phyloP scores from a whole-genome alignment of 2,797 vertebrate genomes.

The Characodon lateralis region DNA sequence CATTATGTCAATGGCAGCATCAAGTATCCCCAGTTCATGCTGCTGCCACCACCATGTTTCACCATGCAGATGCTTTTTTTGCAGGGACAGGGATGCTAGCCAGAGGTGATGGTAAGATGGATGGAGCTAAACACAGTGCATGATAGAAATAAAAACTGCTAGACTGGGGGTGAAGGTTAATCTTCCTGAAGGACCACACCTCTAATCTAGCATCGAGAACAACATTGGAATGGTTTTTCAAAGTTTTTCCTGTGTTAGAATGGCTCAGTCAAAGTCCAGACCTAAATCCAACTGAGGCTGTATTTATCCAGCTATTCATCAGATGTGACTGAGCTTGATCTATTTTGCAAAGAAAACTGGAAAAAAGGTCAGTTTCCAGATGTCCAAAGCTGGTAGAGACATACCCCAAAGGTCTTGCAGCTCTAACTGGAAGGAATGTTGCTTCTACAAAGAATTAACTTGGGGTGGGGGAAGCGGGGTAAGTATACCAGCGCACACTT shows the following conservation, averaged over 20 bases:
- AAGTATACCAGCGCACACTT: neutral
- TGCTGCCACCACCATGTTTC: neutral
- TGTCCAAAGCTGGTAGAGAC: slow-evolving; percentile 4
- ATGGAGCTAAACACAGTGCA: neutral
- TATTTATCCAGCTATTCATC: slow-evolving; percentile 1
- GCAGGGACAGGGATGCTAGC: neutral
- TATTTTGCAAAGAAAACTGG: neutral
- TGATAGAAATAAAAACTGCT: neutral
- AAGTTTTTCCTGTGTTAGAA: slow-evolving; percentile 1
- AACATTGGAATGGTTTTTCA: neutral
- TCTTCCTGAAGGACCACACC: neutral
- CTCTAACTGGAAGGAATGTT: neutral
- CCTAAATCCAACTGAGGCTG: neutral
- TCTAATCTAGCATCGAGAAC: neutral
- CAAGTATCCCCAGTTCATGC: neutral
- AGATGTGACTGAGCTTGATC: neutral
- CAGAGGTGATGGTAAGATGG: neutral
- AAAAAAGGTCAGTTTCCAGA: neutral
- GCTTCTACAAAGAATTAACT: neutral
- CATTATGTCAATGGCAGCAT: neutral
- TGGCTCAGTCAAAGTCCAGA: slow-evolving; percentile 9
- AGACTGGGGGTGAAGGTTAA: neutral
- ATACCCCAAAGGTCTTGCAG: neutral
- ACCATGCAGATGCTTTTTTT: neutral
- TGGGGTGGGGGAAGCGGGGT: too few relatives aligned